Evolutionary conservation across 2,797 vertebrate genomes (phyloP).

Genomic region (Sebastes minor): DNA sequence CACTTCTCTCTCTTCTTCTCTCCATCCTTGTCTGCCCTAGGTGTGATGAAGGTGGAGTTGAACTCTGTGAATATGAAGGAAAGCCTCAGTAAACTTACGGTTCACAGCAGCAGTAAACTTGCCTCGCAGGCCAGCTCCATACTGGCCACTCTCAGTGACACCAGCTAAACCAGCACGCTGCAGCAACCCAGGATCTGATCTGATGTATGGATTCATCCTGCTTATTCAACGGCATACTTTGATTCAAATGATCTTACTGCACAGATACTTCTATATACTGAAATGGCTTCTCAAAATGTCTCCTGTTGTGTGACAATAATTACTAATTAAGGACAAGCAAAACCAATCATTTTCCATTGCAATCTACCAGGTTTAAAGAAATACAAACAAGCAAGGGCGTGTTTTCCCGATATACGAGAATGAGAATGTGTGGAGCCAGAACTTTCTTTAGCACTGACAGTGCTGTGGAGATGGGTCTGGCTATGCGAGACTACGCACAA

Average conservation of each 20-base stretch:
- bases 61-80: conserved; percentile 83
- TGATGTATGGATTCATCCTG: not conserved
- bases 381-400: not conserved
- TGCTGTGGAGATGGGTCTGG: too few species aligned
- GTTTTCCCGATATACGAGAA: not conserved
- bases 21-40: conserved; percentile 62
- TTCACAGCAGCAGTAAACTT: conserved; percentile 83
- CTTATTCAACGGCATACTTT: conserved; percentile 8
- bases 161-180: conserved; percentile 55
- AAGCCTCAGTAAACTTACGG: conserved; percentile 81
- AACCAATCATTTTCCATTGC: not conserved
- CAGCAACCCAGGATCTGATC: not conserved
- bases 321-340: not conserved
- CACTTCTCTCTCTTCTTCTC: not conserved
- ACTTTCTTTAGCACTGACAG: not conserved
- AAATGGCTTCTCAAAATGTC: not conserved
- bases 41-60: conserved; percentile 85
- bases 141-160: conserved; percentile 75
- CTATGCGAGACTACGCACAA: too few species aligned
- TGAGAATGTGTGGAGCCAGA: not conserved
- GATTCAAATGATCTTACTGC: conserved; percentile 9
- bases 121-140: conserved; percentile 83
- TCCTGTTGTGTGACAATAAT: not conserved
- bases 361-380: not conserved
- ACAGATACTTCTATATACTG: conserved; percentile 7